Base-by-base conservation (phyloP, 2,113 vertebrate species). In the Perca fluviatilis region DNA sequence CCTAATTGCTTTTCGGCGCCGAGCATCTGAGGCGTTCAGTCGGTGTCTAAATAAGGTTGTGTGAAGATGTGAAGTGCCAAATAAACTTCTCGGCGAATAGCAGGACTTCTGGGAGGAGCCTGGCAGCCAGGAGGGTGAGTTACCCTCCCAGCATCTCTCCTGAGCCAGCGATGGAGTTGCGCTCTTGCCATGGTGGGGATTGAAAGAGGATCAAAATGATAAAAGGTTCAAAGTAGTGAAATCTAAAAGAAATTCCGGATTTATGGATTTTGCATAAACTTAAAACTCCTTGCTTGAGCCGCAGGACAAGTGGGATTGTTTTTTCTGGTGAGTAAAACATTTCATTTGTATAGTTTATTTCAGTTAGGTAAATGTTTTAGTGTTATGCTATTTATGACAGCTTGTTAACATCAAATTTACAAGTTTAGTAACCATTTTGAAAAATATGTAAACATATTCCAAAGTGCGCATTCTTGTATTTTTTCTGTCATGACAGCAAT, bases 71-170 rank as follows among this genome's bases (percentile, higher is more conserved):
- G 63, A 81, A 79, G 60, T 65, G 80, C 62, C 80, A 88, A 89
- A 93, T 79, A 86, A 90, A 91, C 82, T 89, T 92, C 81, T 91
- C 65, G 75, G 85, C 93, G 93, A 94, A 95, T 94, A 63, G 91
- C 85, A 84, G 70, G 86, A 89, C 76, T 81, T 93, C 84, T 93
- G 95, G 95, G 95, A 94, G 95, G 95, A 95, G 95, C 89, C 80
- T 89, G 72, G 68, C 64, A 65, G 82, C 64, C 82, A 66, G 81
- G 86, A 75, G 85, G 79, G 66, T 74, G 89, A 88, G 85, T 90
- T 90, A 89, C 80, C 89, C 51, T 88, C 87, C 88, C 88, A 91
- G 85, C 90, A 90, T 92, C 91, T 85, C 90, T 86, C 70, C 83
- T 69, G 75, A 88, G 81, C 87, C 88, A 76, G 83, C 81, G 51